These are phyloP conservation scores for Psylliodes chrysocephalus DNA, from an alignment of 2,888 invertebrate genomes.

Conservation along the genomic window DNA sequence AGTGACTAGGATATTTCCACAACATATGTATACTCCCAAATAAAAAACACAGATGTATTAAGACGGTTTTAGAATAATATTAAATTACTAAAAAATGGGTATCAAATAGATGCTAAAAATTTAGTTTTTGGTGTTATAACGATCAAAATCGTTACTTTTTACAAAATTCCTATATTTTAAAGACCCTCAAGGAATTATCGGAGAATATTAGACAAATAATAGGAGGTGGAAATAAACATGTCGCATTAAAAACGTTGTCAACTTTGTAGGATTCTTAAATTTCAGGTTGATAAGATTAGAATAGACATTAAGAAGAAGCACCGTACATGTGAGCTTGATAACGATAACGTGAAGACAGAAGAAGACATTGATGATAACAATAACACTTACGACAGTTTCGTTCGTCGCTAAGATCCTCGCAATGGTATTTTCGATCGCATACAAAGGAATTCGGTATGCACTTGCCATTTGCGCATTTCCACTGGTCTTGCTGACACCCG, in stretches of 20 bases:
- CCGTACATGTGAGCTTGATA: background rate
- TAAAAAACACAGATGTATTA: no score
- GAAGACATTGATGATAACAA: constrained; percentile 10
- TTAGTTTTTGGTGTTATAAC: no score
- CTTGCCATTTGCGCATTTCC: constrained; percentile 69
- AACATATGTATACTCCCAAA: no score
- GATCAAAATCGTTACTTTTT: no score
- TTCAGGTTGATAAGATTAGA: background rate
- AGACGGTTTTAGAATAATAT: no score
- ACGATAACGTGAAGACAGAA: background rate
- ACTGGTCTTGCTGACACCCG: constrained; percentile 72
- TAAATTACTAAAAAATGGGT: no score
- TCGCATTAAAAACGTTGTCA: background rate
- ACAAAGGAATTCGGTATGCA: constrained; percentile 69
- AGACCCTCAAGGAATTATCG: no score
- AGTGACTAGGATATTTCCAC: no score
- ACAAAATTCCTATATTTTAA: no score
- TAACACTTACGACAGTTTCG: constrained; percentile 64
- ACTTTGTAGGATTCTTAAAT: background rate
- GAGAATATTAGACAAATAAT: no score
- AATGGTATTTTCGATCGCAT: constrained; percentile 73
- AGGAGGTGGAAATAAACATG: no score
- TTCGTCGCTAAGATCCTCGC: constrained; percentile 69
- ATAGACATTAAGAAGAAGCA: background rate
- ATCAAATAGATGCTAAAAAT: no score